phyloP scores from a whole-genome alignment of 2,113 vertebrate species.

The Choloepus hoffmanni region DNA sequence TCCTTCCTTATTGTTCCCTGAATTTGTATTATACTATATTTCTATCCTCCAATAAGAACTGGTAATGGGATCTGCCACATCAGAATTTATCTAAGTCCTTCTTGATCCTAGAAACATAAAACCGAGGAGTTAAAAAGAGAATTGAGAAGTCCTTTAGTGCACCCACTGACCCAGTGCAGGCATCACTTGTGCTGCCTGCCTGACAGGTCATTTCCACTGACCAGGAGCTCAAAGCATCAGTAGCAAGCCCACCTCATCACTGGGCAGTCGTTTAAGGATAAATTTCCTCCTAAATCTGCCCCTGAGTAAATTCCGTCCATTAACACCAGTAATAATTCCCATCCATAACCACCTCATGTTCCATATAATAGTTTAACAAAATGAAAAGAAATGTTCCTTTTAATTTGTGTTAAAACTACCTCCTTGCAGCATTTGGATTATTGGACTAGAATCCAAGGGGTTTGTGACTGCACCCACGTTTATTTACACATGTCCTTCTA shows the following conservation, averaged over 20 bases:
- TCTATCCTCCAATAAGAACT: background rate
- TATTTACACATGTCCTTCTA: background rate
- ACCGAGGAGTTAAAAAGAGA: background rate
- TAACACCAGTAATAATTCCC: conserved; percentile 65
- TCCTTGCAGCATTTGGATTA: conserved; percentile 34
- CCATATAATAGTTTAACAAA: conserved; percentile 67
- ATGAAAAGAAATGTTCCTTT: conserved; percentile 79
- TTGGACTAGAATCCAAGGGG: conserved; percentile 1
- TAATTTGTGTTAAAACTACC: conserved; percentile 70
- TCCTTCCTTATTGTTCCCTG: background rate
- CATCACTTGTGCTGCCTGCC: background rate
- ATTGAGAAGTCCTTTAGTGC: background rate
- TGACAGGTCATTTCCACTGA: background rate
- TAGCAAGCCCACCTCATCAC: background rate
- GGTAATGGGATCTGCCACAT: background rate
- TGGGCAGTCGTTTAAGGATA: conserved; percentile 12
- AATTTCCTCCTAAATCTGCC: conserved; percentile 12
- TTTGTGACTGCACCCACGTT: background rate
- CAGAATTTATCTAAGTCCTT: conserved; percentile 45
- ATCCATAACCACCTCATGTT: conserved; percentile 69
- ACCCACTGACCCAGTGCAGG: background rate
- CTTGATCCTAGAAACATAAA: conserved; percentile 47
- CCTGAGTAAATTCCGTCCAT: conserved; percentile 53
- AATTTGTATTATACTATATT: background rate
- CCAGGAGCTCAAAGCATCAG: background rate